Evolutionary conservation across 2,113 vertebrate genomes (phyloP).

Genomic region (Phylloscopus trochilus): DNA sequence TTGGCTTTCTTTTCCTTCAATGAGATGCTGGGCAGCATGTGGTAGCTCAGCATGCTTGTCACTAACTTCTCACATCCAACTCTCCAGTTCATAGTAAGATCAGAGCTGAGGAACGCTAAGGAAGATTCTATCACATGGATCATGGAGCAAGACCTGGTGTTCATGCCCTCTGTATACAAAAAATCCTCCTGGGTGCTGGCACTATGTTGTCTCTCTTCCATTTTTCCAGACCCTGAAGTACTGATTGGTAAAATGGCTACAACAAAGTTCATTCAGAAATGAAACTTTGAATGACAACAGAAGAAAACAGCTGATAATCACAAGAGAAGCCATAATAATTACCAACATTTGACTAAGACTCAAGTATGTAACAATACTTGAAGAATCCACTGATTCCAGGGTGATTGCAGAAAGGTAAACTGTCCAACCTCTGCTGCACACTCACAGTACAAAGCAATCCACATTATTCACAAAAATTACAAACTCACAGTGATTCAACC

Average conservation of each 20-base stretch:
- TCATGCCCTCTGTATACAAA: not conserved
- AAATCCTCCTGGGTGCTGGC: not conserved
- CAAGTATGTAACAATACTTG: not conserved
- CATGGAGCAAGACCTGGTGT: not conserved
- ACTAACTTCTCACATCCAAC: not conserved
- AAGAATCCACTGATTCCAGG: not conserved
- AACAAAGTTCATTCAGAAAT: slow-evolving; percentile 3
- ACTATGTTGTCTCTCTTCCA: not conserved
- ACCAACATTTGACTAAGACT: not conserved
- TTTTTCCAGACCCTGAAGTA: not conserved
- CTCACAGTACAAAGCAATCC: not conserved
- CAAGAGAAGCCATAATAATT: not conserved
- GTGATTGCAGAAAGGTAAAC: not conserved
- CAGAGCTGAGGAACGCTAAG: not conserved
- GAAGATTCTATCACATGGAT: not conserved
- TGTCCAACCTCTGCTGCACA: not conserved
- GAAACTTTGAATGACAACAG: not conserved
- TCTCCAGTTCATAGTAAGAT: not conserved
- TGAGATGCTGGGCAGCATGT: not conserved
- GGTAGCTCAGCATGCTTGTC: slow-evolving; percentile 8
- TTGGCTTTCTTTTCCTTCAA: not conserved
- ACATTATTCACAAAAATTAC: not conserved
- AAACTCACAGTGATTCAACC: not conserved
- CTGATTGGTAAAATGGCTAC: not conserved
- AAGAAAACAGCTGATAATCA: not conserved